Percentiles rank a stretch among this genome's conserved stretches.
Conservation (phyloP, 2,797 vertebrate genomes). For the Kryptopterus vitreolus region DNA sequence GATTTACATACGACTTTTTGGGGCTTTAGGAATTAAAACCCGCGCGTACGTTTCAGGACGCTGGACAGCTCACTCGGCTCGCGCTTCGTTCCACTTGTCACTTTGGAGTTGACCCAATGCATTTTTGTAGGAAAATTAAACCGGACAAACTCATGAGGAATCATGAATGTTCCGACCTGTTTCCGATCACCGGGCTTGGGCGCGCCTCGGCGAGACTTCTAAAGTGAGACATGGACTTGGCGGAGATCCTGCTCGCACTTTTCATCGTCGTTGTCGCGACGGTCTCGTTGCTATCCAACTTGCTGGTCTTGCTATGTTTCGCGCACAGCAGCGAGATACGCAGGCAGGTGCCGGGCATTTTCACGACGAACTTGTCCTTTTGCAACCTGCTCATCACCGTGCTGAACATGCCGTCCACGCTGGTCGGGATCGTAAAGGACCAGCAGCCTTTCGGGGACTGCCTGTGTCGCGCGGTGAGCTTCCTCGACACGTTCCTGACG, state of each 20-base stretch:
- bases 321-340: conserved; percentile 83
- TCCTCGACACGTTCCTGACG: conserved; percentile 83
- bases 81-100: conserved; percentile 52
- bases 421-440: conserved; percentile 74
- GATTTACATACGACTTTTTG: conserved; percentile 36
- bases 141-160: conserved; percentile 49
- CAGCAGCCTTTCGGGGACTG: conserved; percentile 80
- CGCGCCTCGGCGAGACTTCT: conserved; percentile 34
- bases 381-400: conserved; percentile 84
- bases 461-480: conserved; percentile 77
- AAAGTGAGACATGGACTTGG: conserved; percentile 83
- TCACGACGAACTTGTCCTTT: conserved; percentile 82
- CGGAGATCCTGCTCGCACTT: conserved; percentile 76
- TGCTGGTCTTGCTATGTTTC: conserved; percentile 84
- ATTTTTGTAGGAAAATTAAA: conserved; percentile 30
- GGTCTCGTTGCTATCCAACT: conserved; percentile 78
- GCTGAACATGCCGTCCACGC: conserved; percentile 81
- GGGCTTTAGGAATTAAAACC: conserved; percentile 32
- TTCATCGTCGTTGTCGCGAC: conserved; percentile 80
- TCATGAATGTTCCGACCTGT: conserved; percentile 58
- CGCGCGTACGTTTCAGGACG: conserved; percentile 67
- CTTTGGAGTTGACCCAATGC: conserved; percentile 52
- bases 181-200: conserved; percentile 49
- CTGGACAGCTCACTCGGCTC: conserved; percentile 73
- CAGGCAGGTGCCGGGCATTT: conserved; percentile 81